Evolutionary conservation across 2,113 vertebrate genomes (phyloP).

Genomic region (Etheostoma cragini): DNA sequence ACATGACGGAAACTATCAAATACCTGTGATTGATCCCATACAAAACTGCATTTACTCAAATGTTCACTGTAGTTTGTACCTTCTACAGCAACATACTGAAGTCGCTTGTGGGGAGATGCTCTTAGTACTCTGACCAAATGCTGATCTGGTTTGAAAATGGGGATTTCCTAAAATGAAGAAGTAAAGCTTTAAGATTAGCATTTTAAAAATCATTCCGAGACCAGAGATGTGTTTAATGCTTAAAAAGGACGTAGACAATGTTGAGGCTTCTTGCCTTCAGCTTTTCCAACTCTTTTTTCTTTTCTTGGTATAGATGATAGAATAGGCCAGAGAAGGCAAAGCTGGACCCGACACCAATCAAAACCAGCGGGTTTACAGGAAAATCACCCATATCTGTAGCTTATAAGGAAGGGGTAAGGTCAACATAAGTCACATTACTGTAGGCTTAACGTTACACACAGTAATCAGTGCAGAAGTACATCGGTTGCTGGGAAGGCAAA

Average conservation of each 20-base stretch:
- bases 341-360: slow-evolving; percentile 79
- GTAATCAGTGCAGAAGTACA: too few relatives aligned
- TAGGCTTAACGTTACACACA: not conserved
- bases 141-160: slow-evolving; percentile 77
- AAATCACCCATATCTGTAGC: slow-evolving; percentile 77
- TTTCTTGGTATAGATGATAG: slow-evolving; percentile 78
- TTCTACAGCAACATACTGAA: slow-evolving; percentile 84
- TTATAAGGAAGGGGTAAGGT: not conserved
- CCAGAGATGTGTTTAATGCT: not conserved
- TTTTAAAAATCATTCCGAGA: not conserved
- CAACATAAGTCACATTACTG: not conserved
- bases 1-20: accelerated
- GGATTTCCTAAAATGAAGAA: slow-evolving; percentile 74
- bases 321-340: slow-evolving; percentile 82
- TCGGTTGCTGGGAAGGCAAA: not conserved
- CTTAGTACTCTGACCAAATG: slow-evolving; percentile 74
- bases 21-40: not conserved
- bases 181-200: not conserved
- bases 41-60: not conserved
- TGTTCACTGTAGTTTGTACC: slow-evolving; percentile 60
- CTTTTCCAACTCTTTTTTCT: slow-evolving; percentile 73
- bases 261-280: slow-evolving; percentile 72
- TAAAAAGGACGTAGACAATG: accelerated
- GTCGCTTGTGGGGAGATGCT: slow-evolving; percentile 60
- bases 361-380: slow-evolving; percentile 65